Base-by-base conservation (phyloP, 2,797 vertebrate species). In the Cirrhinus molitorella region DNA sequence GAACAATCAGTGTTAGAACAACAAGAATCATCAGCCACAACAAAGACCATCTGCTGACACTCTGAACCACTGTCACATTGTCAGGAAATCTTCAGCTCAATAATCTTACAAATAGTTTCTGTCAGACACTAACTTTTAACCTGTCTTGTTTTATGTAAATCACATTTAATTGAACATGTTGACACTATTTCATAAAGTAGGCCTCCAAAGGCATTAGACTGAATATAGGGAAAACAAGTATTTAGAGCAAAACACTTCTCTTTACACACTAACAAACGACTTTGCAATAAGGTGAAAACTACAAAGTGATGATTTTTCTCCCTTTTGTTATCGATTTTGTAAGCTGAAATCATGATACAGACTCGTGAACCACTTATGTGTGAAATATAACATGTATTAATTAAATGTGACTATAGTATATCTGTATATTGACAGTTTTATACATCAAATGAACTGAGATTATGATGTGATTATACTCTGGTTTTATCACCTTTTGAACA, bases 1-100 rank as follows among this genome's bases (percentile, higher is more conserved):
- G 37, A 37, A 71, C 23, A 80, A 59, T 71, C 25, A 59, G 79
- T 59, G 79, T 59, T 80, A 59, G 17, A 59, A 57, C 49, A 80
- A 43, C 51, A 57, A 57, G 45, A 79, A 57, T 57, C 65, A 43
- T 37, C 45, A 37, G 63, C n/a, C 16, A 21, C 77, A 28, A 68
- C 34, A 21, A 45, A 16, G n/a, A 17, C 47, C 65, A 57, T 70
- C 65, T 80, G 65, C 14, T 66, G 21, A 51, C 51, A 55, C 19
- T 51, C 14, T 43, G 21, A 23, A 66, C 28, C 25, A 21, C 25
- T 21, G 9, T 78, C 47, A 51, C 59, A 79, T 66, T 51, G 76
- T 51, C 19, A 34, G 28, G 45, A 70, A 51, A 66, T 16, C 73
- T 43, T 43, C 53, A 57, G 31, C 34, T 23, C n/a, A 21, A 45